These are phyloP conservation scores for Leptoteleia sp. DNA, from an alignment of 1,140 invertebrate genomes.

Conservation along the genomic window DNA sequence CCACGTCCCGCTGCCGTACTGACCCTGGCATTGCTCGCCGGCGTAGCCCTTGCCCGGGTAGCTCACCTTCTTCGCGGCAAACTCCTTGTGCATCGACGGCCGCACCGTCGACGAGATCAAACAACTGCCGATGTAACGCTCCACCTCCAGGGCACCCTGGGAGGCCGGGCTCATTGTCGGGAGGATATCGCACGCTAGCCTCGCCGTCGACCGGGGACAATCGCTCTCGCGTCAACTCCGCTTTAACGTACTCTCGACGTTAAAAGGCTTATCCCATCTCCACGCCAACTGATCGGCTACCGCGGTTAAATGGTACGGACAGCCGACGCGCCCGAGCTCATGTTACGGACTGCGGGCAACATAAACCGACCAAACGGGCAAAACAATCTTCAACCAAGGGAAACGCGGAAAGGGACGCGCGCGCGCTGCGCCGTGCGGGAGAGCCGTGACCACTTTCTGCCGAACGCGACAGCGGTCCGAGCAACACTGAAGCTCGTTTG, in stretches of 20 bases:
- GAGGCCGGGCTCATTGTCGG: constrained; percentile 86
- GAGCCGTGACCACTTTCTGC: constrained; percentile 39
- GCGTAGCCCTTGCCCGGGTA: constrained; percentile 66
- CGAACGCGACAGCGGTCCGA: constrained; percentile 73
- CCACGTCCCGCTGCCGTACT: constrained; percentile 79
- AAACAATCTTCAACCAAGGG: constrained; percentile 12
- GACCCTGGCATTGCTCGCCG: constrained; percentile 71
- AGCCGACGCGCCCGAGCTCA: constrained; percentile 9
- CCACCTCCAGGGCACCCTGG: constrained; percentile 83
- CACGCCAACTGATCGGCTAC: neutral
- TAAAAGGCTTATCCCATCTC: constrained; percentile 9
- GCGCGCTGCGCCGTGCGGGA: neutral
- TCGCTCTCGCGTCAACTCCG: too few relatives aligned
- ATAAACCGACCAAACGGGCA: neutral
- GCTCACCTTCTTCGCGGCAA: constrained; percentile 63
- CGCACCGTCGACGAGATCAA: constrained; percentile 82
- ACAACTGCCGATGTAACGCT: constrained; percentile 85
- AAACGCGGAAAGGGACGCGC: constrained; percentile 5
- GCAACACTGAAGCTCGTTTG: constrained; percentile 76
- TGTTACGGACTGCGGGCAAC: constrained; percentile 13
- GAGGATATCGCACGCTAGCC: too few relatives aligned
- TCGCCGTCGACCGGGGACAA: too few relatives aligned
- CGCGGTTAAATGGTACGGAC: neutral
- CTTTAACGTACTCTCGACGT: too few relatives aligned
- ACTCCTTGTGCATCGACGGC: constrained; percentile 76